Evolutionary conservation across 2,888 invertebrate genomes (phyloP), one percentile per base, ranked within the genome.

Genomic region (Eumerus sabulonum): DNA sequence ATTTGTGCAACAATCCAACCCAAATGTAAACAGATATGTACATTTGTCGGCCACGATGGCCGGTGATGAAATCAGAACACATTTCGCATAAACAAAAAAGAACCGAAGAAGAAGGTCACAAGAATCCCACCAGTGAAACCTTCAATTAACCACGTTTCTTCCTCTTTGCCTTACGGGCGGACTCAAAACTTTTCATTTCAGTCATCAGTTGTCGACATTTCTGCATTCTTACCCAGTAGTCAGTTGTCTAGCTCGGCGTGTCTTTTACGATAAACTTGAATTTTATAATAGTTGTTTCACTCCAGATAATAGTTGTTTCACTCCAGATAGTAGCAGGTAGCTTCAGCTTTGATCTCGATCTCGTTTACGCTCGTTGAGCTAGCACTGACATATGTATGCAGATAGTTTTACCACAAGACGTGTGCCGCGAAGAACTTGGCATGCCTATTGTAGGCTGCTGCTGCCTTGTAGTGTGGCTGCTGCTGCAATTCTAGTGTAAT

Each of bases 331-430:
- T 68, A 51, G 35, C 27, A 9, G 47, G 40, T 54, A 38, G 59
- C 48, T 59, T 56, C 71, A 71, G 60, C 71, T 71, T 76, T 71
- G 76, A 76, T 76, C 76, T 76, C 76, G 71, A 76, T 76, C 71
- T 76, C 71, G 66, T 66, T 71, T 76, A 56, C 48, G 64, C 76
- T 66, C 66, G 66, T 50, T 56, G 54, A 54, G 48, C 71, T 76
- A 76, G 66, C 76, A 76, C 71, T 76, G 76, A 76, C 64, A 71
- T 71, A 54, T 76, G 3, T 9, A 9, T 76, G 3, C n/a, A 9
- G 13, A 14, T 27, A 0, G 42, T 36, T 27, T 27, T 27, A 27
- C 27, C 27, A 16, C 51, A 35, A 67, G 62, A 38, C 16, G 13
- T 35, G 56, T 27, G 27, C 27, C 27, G 48, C 14, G 16, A 11